Evolutionary conservation across 53 echinoderm and acorn worm species (phyloP).

Genomic region (Hippasteria phrygiana): DNA sequence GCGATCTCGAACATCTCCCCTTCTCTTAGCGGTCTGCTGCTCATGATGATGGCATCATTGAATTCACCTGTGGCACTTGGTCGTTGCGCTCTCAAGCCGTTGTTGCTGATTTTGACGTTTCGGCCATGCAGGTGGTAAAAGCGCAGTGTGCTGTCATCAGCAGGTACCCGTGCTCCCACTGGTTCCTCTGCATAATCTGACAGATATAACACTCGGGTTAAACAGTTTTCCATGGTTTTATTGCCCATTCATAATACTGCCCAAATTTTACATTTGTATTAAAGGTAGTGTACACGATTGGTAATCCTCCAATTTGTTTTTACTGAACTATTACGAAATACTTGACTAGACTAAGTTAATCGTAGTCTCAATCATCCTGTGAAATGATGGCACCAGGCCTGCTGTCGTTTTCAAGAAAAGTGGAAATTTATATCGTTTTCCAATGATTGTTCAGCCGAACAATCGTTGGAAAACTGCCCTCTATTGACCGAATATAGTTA

Average conservation of each 20-base stretch:
- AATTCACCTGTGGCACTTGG: slow-evolving; percentile 94
- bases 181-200: slow-evolving; percentile 42
- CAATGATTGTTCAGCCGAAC: too few relatives aligned
- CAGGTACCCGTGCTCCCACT: slow-evolving; percentile 1
- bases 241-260: not conserved
- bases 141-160: slow-evolving; percentile 58
- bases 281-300: too few relatives aligned
- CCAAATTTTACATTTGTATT: not conserved
- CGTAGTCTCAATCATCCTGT: too few relatives aligned
- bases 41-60: slow-evolving; percentile 95
- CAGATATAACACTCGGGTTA: not conserved
- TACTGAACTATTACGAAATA: too few relatives aligned
- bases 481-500: too few relatives aligned
- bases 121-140: slow-evolving; percentile 88
- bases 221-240: not conserved
- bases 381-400: too few relatives aligned
- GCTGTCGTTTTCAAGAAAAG: too few relatives aligned
- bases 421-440: too few relatives aligned
- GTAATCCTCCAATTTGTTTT: too few relatives aligned
- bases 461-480: too few relatives aligned
- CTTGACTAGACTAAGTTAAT: too few relatives aligned
- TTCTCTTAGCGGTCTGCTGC: slow-evolving; percentile 76
- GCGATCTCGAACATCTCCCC: slow-evolving; percentile 88
- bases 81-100: slow-evolving; percentile 82
- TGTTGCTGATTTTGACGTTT: slow-evolving; percentile 87